Percentiles rank a stretch among this genome's conserved stretches.
phyloP scores from a whole-genome alignment of 2,888 invertebrate species.

The Charanyca ferruginea region DNA sequence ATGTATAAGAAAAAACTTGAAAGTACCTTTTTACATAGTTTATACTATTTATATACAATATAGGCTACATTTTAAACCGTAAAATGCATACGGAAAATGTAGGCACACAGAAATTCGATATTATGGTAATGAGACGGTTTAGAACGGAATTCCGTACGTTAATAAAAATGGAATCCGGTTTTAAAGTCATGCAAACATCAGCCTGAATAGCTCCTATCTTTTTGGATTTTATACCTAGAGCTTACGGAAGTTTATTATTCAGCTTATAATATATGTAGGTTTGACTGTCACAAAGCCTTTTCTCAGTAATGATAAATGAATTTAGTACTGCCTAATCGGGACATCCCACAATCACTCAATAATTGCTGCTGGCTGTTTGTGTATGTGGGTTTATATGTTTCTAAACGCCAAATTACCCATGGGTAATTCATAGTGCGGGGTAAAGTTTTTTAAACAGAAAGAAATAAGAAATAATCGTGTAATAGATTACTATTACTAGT shows the following conservation, averaged over 20 bases:
- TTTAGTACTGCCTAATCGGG: not conserved
- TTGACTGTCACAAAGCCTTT: not conserved
- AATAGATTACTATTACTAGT: too few relatives aligned
- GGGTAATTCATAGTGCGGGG: too few relatives aligned
- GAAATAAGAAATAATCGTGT: too few relatives aligned
- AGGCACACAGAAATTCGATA: constrained; percentile 31
- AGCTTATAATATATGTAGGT: not conserved
- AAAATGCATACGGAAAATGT: constrained; percentile 16
- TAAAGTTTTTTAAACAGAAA: too few relatives aligned
- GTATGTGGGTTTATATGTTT: too few relatives aligned
- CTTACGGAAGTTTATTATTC: constrained; percentile 14
- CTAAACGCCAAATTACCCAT: too few relatives aligned
- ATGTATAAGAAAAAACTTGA: constrained; percentile 51
- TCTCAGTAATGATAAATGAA: not conserved
- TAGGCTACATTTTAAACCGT: constrained; percentile 38
- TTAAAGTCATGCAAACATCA: constrained; percentile 40
- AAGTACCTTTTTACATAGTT: constrained; percentile 49
- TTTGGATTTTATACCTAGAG: constrained; percentile 3
- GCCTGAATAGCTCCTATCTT: not conserved
- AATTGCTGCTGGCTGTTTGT: too few relatives aligned
- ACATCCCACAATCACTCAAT: too few relatives aligned
- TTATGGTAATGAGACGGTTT: constrained; percentile 23
- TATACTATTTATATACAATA: constrained; percentile 44
- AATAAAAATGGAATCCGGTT: constrained; percentile 39
- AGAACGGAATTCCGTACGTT: constrained; percentile 14